phyloP scores from a whole-genome alignment of 2,888 invertebrate genomes.

The Mystacides longicornis region DNA sequence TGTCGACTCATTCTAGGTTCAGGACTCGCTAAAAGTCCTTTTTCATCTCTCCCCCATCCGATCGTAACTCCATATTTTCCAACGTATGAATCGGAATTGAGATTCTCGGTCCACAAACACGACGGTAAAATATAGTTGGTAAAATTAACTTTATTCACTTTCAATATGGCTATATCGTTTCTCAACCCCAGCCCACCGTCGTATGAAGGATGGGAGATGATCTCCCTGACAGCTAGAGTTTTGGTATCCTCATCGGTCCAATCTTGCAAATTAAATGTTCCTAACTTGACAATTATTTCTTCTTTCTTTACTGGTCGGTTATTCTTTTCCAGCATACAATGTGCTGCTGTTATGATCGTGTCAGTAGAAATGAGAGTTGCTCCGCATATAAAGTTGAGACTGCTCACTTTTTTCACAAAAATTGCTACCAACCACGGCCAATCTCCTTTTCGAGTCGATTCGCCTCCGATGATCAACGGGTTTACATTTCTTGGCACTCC shows the following conservation, averaged over 20 bases:
- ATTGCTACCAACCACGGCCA: constrained; percentile 40
- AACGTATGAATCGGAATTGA: constrained; percentile 3
- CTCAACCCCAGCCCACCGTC: constrained; percentile 24
- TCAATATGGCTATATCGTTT: constrained; percentile 30
- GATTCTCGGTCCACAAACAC: constrained; percentile 12
- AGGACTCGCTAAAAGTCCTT: constrained; percentile 31
- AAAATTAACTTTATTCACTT: constrained; percentile 20
- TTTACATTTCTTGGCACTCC: constrained; percentile 25
- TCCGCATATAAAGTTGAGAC: constrained; percentile 34
- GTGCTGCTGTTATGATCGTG: constrained; percentile 30
- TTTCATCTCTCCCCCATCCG: constrained; percentile 47
- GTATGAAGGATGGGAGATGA: constrained; percentile 27
- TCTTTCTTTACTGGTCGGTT: constrained; percentile 25
- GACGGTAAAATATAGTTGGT: constrained; percentile 10
- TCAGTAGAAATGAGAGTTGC: constrained; percentile 34
- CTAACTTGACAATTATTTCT: constrained; percentile 26
- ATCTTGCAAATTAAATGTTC: constrained; percentile 28
- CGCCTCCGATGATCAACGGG: constrained; percentile 29
- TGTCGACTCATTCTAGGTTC: constrained; percentile 35
- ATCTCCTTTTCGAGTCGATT: constrained; percentile 29
- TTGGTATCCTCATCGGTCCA: constrained; percentile 22
- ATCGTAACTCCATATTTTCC: constrained; percentile 39
- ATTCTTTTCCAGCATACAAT: constrained; percentile 22
- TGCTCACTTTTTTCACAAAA: constrained; percentile 29
- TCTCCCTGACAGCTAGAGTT: constrained; percentile 26